Evolutionary conservation across 2,797 vertebrate genomes (phyloP).

Genomic region (Tadarida brasiliensis): DNA sequence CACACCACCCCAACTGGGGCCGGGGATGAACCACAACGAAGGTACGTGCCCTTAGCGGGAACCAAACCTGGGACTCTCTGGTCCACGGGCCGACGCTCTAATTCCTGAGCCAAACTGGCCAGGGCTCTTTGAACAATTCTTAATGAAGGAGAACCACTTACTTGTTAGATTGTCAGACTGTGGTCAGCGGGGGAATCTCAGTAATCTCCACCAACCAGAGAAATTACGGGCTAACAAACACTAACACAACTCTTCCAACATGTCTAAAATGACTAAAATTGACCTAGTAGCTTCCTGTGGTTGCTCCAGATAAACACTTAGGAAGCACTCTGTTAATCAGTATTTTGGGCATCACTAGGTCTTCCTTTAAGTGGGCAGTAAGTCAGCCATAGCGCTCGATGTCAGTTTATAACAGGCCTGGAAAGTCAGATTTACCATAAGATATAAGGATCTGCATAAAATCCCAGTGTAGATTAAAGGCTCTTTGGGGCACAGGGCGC

Average conservation of each 20-base stretch:
- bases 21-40: no score
- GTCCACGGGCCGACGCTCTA: no score
- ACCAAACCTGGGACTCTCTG: no score
- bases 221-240: neutral
- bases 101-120: no score
- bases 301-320: neutral
- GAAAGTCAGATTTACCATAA: constrained; percentile 67
- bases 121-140: neutral
- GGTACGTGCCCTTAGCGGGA: no score
- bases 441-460: constrained; percentile 66
- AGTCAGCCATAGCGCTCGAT: constrained; percentile 47
- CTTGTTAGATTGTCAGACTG: neutral
- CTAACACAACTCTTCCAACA: neutral
- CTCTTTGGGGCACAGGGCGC: neutral
- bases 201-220: neutral
- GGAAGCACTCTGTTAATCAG: neutral
- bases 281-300: neutral
- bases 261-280: neutral
- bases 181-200: neutral
- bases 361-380: neutral
- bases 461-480: neutral
- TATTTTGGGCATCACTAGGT: neutral
- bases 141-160: neutral
- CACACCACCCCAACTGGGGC: no score
- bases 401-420: constrained; percentile 63